Percentiles rank a stretch among this genome's conserved stretches.
Conservation (phyloP, 2,888 invertebrate species). For the Cataglyphis livida region DNA sequence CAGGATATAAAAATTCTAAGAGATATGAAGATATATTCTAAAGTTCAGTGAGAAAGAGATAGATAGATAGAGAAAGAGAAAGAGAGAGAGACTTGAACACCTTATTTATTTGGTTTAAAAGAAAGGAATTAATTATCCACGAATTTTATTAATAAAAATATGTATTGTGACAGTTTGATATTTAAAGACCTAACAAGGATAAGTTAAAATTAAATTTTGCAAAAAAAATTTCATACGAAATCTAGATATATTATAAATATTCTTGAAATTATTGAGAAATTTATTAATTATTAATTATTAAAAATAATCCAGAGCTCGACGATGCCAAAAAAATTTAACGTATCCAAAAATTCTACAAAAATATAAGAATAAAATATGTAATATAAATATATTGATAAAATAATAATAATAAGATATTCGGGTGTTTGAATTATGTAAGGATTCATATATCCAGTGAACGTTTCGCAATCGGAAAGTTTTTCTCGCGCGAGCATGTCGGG, state of each 20-base stretch:
- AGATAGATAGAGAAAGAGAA: too few relatives aligned
- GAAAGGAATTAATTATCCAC: background rate
- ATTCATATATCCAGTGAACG: background rate
- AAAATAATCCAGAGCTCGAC: background rate
- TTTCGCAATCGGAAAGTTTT: conserved; percentile 14
- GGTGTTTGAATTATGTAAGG: background rate
- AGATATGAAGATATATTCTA: conserved; percentile 1
- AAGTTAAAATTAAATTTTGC: background rate
- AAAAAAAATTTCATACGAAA: background rate
- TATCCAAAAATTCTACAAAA: background rate
- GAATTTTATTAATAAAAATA: background rate
- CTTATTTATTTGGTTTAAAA: background rate
- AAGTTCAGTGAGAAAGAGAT: background rate
- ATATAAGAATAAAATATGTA: too few relatives aligned
- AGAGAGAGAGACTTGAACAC: background rate
- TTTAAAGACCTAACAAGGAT: background rate
- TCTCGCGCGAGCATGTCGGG: conserved; percentile 6
- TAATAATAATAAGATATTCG: background rate
- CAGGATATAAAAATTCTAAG: background rate
- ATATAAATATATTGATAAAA: too few relatives aligned
- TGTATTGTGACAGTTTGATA: background rate
- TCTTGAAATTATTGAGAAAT: background rate
- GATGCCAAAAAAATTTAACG: background rate
- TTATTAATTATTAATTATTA: background rate
- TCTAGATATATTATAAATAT: background rate